Evolutionary conservation across 2,888 invertebrate species (phyloP), one percentile per base, ranked within the genome.

Genomic region (Autographa gamma): DNA sequence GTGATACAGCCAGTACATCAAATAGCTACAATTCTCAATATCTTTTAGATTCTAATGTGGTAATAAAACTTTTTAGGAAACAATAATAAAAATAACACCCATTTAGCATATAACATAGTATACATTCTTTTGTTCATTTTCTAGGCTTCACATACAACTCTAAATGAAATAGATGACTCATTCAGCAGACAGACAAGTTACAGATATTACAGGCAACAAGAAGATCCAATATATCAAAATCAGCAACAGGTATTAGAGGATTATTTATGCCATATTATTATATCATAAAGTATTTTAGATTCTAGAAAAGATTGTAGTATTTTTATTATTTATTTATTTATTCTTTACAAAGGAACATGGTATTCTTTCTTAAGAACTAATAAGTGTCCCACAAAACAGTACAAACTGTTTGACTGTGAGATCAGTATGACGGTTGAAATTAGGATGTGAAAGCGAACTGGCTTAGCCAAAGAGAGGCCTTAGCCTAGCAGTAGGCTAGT

Each of bases 181-280:
- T 95, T 96, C 75, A 96, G 96, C 78, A 86, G 95, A 69, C 95
- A 95, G 79, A 93, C 95, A 13, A 96, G 96, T 81, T 93, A 96
- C 81, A 92, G 94, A 74, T 94, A 91, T 80, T 95, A 93, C 67
- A 89, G 90, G 52, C 93, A 88, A 59, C 91, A 90, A 71, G 95
- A 95, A 81, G 95, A 95, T 82, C 95, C 95, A 58, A 95, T 96
- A 70, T 95, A 95, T 78, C 95, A 96, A 81, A 95, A 96, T 81
- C 95, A 96, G 77, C 96, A 96, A 87, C 95, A 96, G 91, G 95
- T 95, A 81, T n/a, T 48, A 7, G n/a, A n/a, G 16, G 6, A n/a
- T 6, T n/a, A 8, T 48, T 48, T 48, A n/a, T 48, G n/a, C 7
- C n/a, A n/a, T n/a, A 6, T 16, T n/a, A 41, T 11, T 41, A 41